Conservation (phyloP, 2,888 invertebrate species). For the Capitulum mitella region DNA sequence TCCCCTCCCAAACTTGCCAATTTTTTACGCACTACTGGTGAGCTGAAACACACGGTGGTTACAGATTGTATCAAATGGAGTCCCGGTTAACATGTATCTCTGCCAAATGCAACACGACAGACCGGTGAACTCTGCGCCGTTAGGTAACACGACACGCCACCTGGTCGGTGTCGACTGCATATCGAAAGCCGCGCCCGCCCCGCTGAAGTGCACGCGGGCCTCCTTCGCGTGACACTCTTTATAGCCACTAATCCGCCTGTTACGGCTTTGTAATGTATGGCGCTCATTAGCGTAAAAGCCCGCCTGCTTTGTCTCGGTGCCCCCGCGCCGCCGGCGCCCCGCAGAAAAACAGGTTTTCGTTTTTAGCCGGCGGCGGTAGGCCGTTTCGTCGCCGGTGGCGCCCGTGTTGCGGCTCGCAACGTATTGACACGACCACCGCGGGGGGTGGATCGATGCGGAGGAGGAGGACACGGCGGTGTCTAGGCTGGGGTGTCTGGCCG, state of each 20-base stretch:
- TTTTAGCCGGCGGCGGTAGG: neutral
- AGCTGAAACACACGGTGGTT: too few relatives aligned
- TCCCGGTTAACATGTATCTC: too few relatives aligned
- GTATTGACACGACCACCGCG: too few relatives aligned
- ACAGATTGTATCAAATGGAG: too few relatives aligned
- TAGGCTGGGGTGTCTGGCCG: too few relatives aligned
- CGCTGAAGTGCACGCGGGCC: neutral
- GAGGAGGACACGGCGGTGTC: too few relatives aligned
- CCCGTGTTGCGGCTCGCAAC: too few relatives aligned
- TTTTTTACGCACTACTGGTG: too few relatives aligned
- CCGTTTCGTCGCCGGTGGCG: too few relatives aligned
- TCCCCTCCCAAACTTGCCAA: too few relatives aligned
- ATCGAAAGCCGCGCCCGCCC: neutral
- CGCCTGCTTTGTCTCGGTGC: neutral
- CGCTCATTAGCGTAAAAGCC: constrained; percentile 6
- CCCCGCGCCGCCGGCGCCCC: neutral
- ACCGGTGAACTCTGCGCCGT: neutral
- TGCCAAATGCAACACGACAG: neutral
- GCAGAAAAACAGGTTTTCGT: neutral
- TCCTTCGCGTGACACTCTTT: constrained; percentile 11
- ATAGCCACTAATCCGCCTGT: neutral
- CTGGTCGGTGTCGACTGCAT: neutral
- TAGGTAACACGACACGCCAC: too few relatives aligned
- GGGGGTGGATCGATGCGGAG: too few relatives aligned
- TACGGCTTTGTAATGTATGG: neutral